Base-by-base conservation (phyloP, 2,888 invertebrate genomes). In the Hypselothyrea guttata region DNA sequence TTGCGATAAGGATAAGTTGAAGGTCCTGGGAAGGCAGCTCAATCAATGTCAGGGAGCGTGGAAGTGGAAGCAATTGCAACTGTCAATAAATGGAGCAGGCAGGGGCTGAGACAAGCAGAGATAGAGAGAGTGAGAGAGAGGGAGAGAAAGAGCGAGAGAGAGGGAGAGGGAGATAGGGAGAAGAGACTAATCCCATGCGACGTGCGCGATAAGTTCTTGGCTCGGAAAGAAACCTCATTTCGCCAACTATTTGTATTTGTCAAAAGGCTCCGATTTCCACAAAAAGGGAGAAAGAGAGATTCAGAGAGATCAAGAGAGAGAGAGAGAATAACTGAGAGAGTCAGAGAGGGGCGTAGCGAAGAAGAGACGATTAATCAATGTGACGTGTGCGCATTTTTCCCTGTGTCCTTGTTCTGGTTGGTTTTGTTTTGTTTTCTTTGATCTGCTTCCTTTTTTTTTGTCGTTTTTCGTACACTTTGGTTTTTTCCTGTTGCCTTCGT, bases 351-450 rank as follows among this genome's bases (percentile, higher is more conserved):
- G 52, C 51, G 44, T 45, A 38, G 33, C 16, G 47, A 47, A 57
- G 57, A 61, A 72, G 78, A 66, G 75, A 84, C 85, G 79, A 81
- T 81, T 81, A 81, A 81, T 81, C 79, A 81, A 81, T 71, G 83
- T 81, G 79, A 84, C 85, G 83, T 79, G 73, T 69, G 71, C 72
- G 63, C 75, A 77, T 77, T 73, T 67, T 47, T 74, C 67, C 46
- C 16, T 47, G 12, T 11, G 35, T 31, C 38, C 38, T 31, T 31
- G 31, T 51, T 31, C 52, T 42, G 34, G 11, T 34, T 18, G 30
- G 22, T 34, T 45, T 54, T 48, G 15, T 31, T 13, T 12, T 33
- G 27, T 28, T 13, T 12, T 33, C 18, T 28, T 9, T 7, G 22
- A 22, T 22, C 4, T 41, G 18, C 13, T 12, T 7, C 30, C 7